phyloP scores from a whole-genome alignment of 2,888 invertebrate genomes.

The Meghimatium bilineatum region DNA sequence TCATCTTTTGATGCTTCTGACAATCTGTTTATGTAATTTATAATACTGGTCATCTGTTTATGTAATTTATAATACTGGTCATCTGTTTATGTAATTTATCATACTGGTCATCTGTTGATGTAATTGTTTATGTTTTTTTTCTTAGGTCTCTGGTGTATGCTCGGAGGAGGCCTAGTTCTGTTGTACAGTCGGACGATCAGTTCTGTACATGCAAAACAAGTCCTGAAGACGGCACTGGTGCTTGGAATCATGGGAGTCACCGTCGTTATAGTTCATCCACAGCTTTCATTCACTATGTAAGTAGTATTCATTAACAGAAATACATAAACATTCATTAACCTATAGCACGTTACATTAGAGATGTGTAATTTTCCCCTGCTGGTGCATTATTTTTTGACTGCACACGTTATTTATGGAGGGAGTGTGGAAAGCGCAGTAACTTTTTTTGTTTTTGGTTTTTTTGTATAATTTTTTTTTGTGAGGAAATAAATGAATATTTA shows the following conservation, averaged over 20 bases:
- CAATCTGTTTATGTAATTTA: not conserved
- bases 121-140: no score
- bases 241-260: slow-evolving; percentile 59
- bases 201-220: slow-evolving; percentile 15
- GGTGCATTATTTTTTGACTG: no score
- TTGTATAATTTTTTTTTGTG: no score
- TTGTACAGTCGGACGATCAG: slow-evolving; percentile 53
- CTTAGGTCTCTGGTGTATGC: slow-evolving; percentile 65
- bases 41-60: not conserved
- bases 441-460: no score
- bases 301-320: slow-evolving; percentile 39
- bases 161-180: slow-evolving; percentile 62
- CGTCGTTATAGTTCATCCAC: slow-evolving; percentile 63
- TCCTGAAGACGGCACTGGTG: slow-evolving; percentile 40
- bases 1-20: not conserved
- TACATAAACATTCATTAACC: no score
- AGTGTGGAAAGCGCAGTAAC: no score
- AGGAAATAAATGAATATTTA: no score
- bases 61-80: not conserved
- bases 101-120: no score
- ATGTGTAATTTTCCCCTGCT: no score
- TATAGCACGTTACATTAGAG: no score
- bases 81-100: no score
- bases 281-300: slow-evolving; percentile 59
- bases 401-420: no score